Evolutionary conservation across 2,888 invertebrate genomes (phyloP), one percentile per base, ranked within the genome.

Genomic region (Eudasyphora cyanicolor): DNA sequence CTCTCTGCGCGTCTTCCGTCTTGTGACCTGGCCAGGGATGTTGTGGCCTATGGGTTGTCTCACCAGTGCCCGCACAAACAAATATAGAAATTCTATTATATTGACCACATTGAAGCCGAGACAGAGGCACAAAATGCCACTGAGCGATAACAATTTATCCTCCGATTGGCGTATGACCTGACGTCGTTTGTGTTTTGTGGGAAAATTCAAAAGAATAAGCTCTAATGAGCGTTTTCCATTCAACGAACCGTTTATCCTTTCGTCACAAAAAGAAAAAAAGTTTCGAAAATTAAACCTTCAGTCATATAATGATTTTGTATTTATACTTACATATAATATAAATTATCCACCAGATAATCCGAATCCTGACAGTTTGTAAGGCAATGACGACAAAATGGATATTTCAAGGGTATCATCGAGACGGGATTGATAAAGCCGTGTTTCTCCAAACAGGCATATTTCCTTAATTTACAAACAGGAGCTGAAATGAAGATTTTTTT

Each of bases 121-220:
- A 42, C 62, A 76, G 6, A 79, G 73, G 10, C 71, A 76, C 19
- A 85, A 14, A 57, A 80, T 69, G 57, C 75, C 78, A 71, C 84
- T 81, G 27, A 85, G 78, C 8, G 83, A 83, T 35, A 42, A 32
- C 35, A 79, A 21, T 79, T 64, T 76, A 67, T 82, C 64, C 71
- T 76, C 76, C 6, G 35, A 2, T 17, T 71, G 76, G 17, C 82
- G 21, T 17, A 82, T 71, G 35, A 42, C 45, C 62, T 69, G 75
- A 19, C 77, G 75, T 64, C 45, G 51, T 54, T 19, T 57, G 10
- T 64, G 42, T 21, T 10, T 29, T 57, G 14, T 71, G 19, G 67
- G 75, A 49, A 45, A 75, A 35, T 82, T 27, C 0, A 74, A 17
- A 3, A 77, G 27, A 10, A 32, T n/a, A n/a, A 82, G 67, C n/a